Base-by-base conservation (phyloP, 1,140 invertebrate species). In the Zaprionus ornatus region DNA sequence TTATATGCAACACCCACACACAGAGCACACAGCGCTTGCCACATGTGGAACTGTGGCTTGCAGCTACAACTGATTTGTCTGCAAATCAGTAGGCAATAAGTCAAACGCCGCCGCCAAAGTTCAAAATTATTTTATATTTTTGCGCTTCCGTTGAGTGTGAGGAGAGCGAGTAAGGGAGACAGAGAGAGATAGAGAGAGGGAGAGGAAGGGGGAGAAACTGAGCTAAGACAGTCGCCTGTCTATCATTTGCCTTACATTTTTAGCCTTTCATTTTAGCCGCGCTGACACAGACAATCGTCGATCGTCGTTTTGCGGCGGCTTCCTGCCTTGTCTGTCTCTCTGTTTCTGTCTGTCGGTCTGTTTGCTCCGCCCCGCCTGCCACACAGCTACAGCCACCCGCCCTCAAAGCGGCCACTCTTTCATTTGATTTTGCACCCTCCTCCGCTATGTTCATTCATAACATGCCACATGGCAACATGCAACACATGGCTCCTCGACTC, bases 31-130 rank as follows among this genome's bases (percentile, higher is more conserved):
- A 27, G 17, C 35, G 37, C 37, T 52, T 65, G 66, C 21, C 65
- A 76, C 68, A 71, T 76, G 68, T 71, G 68, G 61, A 59, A 69
- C 55, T 69, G 55, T 74, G 54, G 54, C 72, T 19, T 19, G 67
- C 48, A 71, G 77, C 74, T 63, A 78, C 66, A 76, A 76, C 74
- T 81, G 61, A 88, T 88, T 83, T 88, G 84, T 71, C 80, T 88
- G 83, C 84, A 76, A 88, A 88, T 88, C 83, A 84, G 84, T 87
- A 80, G 80, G 83, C 83, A 84, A 87, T 87, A 87, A 87, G 84
- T 87, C 83, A 87, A 87, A 87, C 80, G 83, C 77, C 77, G 80
- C 84, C 83, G 84, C 69, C 65, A 84, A 85, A 84, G 82, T 84
- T 84, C 78, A 84, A 85, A 85, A 84, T 84, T 81, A 71, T 74